A percentile compares a stretch with the other conserved stretches of the same genome.
Conservation (phyloP, 2,113 vertebrate genomes). For the Salvelinus namaycush region DNA sequence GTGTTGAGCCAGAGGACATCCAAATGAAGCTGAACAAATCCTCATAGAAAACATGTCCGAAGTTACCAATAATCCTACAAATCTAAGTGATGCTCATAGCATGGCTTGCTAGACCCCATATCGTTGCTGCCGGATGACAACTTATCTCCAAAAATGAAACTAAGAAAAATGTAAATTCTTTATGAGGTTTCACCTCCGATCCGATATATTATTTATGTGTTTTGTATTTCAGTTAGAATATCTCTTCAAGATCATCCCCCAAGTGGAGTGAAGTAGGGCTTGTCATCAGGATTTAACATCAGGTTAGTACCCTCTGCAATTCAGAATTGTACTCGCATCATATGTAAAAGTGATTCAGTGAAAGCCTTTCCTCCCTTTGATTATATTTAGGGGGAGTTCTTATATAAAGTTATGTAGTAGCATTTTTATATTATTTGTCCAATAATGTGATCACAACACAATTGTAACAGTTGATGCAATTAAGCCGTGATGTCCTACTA, state of each 20-base stretch:
- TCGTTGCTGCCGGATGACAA: too few relatives aligned
- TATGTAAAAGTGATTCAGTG: not conserved
- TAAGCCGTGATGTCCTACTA: too few relatives aligned
- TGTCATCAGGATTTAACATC: slow-evolving; percentile 4
- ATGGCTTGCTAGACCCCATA: too few relatives aligned
- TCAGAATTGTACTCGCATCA: not conserved
- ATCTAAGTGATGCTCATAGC: not conserved
- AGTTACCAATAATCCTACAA: not conserved
- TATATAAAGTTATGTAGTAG: too few relatives aligned
- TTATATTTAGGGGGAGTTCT: too few relatives aligned
- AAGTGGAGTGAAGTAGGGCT: slow-evolving; percentile 21
- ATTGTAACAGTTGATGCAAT: too few relatives aligned
- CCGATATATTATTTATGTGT: not conserved
- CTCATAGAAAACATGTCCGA: too few relatives aligned
- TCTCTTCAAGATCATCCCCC: slow-evolving; percentile 64
- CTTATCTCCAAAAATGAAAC: not conserved
- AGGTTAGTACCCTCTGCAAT: not conserved
- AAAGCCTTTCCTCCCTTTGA: not conserved
- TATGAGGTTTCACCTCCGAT: too few relatives aligned
- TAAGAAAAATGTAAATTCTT: not conserved
- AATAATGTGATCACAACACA: too few relatives aligned
- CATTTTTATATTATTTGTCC: too few relatives aligned
- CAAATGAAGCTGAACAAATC: not conserved
- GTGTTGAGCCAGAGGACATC: slow-evolving; percentile 47
- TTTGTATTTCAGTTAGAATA: slow-evolving; percentile 67